Conservation (phyloP, 2,888 invertebrate genomes). For the Tinea trinotella region DNA sequence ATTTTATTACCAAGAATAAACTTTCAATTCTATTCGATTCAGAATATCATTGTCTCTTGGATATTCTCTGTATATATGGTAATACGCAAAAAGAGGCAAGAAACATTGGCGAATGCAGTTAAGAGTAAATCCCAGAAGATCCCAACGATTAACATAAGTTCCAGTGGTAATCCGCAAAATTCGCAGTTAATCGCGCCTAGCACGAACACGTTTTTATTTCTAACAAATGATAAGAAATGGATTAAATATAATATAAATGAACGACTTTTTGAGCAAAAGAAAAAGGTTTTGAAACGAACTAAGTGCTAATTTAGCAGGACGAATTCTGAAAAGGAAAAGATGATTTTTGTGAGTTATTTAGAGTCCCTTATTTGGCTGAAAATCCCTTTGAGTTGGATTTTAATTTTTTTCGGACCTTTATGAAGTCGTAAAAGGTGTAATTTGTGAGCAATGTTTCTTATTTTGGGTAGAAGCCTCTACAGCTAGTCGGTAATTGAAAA, state of each 20-base stretch:
- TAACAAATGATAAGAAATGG: slow-evolving; percentile 27
- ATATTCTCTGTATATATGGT: neutral
- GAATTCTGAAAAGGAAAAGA: slow-evolving; percentile 35
- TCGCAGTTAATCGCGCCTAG: slow-evolving; percentile 29
- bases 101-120: slow-evolving; percentile 2
- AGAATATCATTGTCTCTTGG: neutral
- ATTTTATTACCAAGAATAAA: no score
- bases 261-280: slow-evolving; percentile 20
- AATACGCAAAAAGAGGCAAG: no score
- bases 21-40: neutral
- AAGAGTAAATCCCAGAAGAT: slow-evolving; percentile 11
- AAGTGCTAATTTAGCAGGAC: slow-evolving; percentile 40
- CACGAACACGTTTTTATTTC: slow-evolving; percentile 27
- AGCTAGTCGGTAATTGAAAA: slow-evolving; percentile 1
- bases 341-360: slow-evolving; percentile 25
- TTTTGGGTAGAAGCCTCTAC: slow-evolving; percentile 33
- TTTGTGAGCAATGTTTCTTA: slow-evolving; percentile 33
- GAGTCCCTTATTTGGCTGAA: slow-evolving; percentile 9
- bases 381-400: slow-evolving; percentile 16
- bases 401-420: slow-evolving; percentile 19
- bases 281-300: slow-evolving; percentile 25
- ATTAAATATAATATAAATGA: slow-evolving; percentile 33
- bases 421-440: slow-evolving; percentile 15
- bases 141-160: slow-evolving; percentile 12
- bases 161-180: slow-evolving; percentile 23